Evolutionary conservation across 2,113 vertebrate genomes (phyloP), one percentile per base, ranked within the genome.

Genomic region (Rhombomys opimus): DNA sequence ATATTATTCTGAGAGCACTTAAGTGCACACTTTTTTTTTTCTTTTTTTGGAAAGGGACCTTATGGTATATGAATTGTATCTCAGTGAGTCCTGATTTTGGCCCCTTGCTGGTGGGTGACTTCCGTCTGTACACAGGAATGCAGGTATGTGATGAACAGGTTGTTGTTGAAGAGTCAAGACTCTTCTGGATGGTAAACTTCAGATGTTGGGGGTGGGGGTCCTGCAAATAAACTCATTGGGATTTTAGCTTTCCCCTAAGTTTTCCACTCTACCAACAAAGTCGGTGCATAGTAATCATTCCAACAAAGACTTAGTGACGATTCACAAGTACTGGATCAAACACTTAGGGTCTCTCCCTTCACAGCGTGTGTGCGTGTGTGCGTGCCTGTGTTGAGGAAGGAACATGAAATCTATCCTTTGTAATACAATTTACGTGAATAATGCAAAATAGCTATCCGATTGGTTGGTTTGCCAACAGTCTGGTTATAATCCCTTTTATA

Each of bases 141-240:
- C 87, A 46, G 32, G 50, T n/a, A 11, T 27, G 84, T 0, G 61
- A 30, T 11, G 78, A 59, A 30, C 35, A 87, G 92, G 20, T 22
- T 12, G 20, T 95, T 92, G 94, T 75, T 81, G 87, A 93, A 91
- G 38, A 95, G 65, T 95, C 46, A 67, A 85, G 85, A 86, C 65
- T 15, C 20, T 95, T 89, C 59, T 76, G 7, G 92, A 78, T 23
- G 89, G 3, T 92, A 90, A 94, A 80, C 46, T 38, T 86, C 32
- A 87, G 2, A 1, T 85, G 61, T 18, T 84, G 57, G 81, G 3
- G 18, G 17, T 14, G 20, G 50, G 27, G 25, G 20, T 41, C 35
- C 38, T 76, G 32, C 61, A 11, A 73, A 0, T 93, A 65, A 76
- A 57, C 17, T 86, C 46, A 87, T 15, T 63, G 61, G 7, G 17